Conservation (phyloP, 2,888 invertebrate genomes). For the Ormyrus rosae region DNA sequence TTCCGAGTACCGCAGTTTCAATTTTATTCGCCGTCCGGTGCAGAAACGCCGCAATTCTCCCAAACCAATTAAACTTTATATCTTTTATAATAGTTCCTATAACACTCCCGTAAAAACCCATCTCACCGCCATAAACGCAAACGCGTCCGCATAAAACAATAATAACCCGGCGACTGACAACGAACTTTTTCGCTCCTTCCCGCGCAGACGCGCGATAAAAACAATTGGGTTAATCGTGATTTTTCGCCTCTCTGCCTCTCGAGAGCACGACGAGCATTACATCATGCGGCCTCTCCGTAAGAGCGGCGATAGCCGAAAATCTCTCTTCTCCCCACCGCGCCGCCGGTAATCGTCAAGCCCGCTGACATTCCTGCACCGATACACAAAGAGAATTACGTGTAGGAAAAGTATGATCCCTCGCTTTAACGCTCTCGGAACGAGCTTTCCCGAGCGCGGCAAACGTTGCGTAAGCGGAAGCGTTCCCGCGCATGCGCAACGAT, state of each 20-base stretch:
- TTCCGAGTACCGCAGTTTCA: background rate
- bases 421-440: background rate
- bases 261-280: too few species aligned
- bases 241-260: background rate
- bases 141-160: slow-evolving; percentile 3
- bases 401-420: too few species aligned
- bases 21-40: background rate
- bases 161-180: slow-evolving; percentile 12
- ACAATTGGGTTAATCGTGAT: slow-evolving; percentile 5
- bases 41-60: slow-evolving; percentile 3
- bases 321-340: too few species aligned
- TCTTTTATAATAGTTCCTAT: slow-evolving; percentile 13
- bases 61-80: slow-evolving; percentile 40
- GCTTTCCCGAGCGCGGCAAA: slow-evolving; percentile 46
- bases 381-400: too few species aligned
- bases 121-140: background rate
- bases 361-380: too few species aligned
- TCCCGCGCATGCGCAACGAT: background rate
- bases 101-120: background rate
- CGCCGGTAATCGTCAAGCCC: too few species aligned
- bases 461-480: slow-evolving; percentile 66
- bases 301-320: too few species aligned
- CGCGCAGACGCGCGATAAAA: background rate
- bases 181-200: background rate
- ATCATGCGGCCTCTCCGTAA: too few species aligned